Evolutionary conservation across 2,888 invertebrate species (phyloP).

Genomic region (Lycophotia porphyrea): DNA sequence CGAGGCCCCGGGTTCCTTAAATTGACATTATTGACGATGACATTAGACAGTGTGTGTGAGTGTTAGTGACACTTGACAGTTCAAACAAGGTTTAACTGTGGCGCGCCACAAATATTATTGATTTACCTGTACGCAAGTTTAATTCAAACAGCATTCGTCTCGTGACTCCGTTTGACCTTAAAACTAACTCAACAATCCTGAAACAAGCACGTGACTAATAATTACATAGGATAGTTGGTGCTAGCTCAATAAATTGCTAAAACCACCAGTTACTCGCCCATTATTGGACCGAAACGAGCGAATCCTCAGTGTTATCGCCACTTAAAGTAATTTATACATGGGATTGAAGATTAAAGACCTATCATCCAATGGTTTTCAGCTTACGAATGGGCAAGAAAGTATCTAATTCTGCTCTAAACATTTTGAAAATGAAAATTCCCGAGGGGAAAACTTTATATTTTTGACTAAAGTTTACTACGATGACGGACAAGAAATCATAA

Average conservation of each 20-base stretch:
- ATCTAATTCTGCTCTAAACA: not conserved
- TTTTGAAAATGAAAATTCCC: not conserved
- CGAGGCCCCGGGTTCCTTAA: no score
- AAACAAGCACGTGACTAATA: not conserved
- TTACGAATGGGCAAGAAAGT: not conserved
- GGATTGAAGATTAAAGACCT: slow-evolving; percentile 41
- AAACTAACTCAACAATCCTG: not conserved
- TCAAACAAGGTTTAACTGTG: no score
- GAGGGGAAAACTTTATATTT: not conserved
- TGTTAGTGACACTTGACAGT: no score
- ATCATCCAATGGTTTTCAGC: slow-evolving; percentile 1
- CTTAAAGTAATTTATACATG: slow-evolving; percentile 47
- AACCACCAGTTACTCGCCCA: slow-evolving; percentile 38
- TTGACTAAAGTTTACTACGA: not conserved
- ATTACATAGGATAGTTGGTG: not conserved
- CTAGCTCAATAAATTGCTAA: slow-evolving; percentile 35
- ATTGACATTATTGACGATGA: no score
- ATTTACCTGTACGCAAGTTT: not conserved
- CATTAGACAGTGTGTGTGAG: no score
- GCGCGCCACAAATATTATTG: no score
- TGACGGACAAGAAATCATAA: not conserved
- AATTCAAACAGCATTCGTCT: not conserved
- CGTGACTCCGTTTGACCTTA: not conserved
- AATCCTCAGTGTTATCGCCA: slow-evolving; percentile 37
- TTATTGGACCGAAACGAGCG: slow-evolving; percentile 39